Base-by-base conservation (phyloP, 2,113 vertebrate species). In the Porphyrio hochstetteri region DNA sequence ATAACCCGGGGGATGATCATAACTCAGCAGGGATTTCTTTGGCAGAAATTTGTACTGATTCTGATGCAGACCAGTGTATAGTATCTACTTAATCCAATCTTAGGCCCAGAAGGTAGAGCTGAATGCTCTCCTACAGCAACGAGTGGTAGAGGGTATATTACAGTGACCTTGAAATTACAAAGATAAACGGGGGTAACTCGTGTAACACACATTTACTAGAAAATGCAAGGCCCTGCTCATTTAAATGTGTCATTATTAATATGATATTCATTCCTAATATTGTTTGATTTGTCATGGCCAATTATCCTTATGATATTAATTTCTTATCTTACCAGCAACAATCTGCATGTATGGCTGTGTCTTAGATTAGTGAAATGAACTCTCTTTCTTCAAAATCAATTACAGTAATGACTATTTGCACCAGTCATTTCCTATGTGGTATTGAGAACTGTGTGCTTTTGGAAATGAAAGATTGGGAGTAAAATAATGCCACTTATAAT, bases 261-360 rank as follows among this genome's bases (percentile, higher is more conserved):
- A 72, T 50, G 53, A 55, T 87, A 59, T 57, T 88, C 21, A 72
- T 89, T 92, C 69, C 40, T 84, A 76, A 76, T 48, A 5, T 46
- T 88, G 56, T 93, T 93, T 89, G 80, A 95, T 82, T 93, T 94
- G 53, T 55, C 55, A 33, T 31, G 63, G 50, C 67, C 90, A 87
- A 86, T 92, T 95, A 92, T 84, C 29, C 40, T 83, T 79, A 72
- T 38, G 40, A 84, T 86, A 92, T 61, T 84, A 92, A 93, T 95
- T 91, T 92, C 90, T 92, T 94, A 84, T 95, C 83, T 85, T 89
- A 64, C 65, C 27, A 95, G 77, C n/a, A 89, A 85, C 10, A 65
- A 91, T 82, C 79, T 91, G 35, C 83, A 89, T 85, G 48, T 85
- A 75, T 68, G 29, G 67, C 53, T 82, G 52, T 52, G 35, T 83